phyloP scores from a whole-genome alignment of 2,888 invertebrate genomes.

The Pseudococcus longispinus region DNA sequence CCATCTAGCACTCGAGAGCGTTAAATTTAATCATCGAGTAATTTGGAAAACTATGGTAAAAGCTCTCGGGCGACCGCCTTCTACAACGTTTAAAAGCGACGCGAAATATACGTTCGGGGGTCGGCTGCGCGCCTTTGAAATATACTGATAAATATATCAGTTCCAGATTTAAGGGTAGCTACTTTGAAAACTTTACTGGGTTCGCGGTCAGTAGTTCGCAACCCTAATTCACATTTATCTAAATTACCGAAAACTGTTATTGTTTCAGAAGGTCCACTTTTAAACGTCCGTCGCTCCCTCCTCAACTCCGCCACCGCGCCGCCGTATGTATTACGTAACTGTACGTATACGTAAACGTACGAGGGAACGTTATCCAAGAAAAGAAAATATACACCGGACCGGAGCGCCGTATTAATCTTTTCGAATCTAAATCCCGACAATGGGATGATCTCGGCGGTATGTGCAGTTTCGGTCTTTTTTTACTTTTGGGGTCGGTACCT shows the following conservation, averaged over 20 bases:
- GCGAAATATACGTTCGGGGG: neutral
- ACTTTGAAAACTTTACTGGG: slow-evolving; percentile 42
- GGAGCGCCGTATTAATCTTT: neutral
- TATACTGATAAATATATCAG: slow-evolving; percentile 55
- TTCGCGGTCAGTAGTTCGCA: slow-evolving; percentile 55
- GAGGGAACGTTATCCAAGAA: slow-evolving; percentile 13
- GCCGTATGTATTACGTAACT: no score
- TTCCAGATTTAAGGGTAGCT: slow-evolving; percentile 48
- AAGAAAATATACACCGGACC: slow-evolving; percentile 30
- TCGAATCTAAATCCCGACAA: neutral
- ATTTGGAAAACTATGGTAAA: neutral
- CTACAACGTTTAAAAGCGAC: neutral
- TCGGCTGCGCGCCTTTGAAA: slow-evolving; percentile 34
- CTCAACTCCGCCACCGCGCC: neutral
- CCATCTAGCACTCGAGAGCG: neutral
- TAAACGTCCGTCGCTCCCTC: neutral
- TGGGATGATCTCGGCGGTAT: neutral
- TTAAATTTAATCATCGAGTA: slow-evolving; percentile 22
- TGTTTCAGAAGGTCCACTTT: slow-evolving; percentile 48
- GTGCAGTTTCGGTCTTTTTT: no score
- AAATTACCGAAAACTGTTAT: slow-evolving; percentile 55
- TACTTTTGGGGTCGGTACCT: no score
- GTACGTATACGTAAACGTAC: slow-evolving; percentile 14
- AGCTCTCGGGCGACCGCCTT: neutral
- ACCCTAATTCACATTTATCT: slow-evolving; percentile 56